Evolutionary conservation across 2,113 vertebrate species (phyloP), one percentile per base, ranked within the genome.

Genomic region (Leiothrix lutea): DNA sequence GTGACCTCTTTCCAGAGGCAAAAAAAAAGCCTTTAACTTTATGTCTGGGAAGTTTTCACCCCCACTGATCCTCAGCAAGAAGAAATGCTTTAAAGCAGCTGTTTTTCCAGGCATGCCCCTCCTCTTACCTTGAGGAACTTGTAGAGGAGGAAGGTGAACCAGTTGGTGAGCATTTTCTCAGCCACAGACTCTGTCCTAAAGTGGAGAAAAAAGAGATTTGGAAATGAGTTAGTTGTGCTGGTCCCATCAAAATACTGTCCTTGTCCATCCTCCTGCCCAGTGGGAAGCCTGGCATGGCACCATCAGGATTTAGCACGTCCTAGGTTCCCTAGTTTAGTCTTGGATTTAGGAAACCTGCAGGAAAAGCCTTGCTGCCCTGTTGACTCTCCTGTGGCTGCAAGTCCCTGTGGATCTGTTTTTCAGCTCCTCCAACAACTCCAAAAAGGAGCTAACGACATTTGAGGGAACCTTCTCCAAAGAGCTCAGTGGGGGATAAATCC

Each of bases 131-230:
- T 99, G 56, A 99, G 98, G 91, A 99, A 99, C 85, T 99, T 99
- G 97, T 99, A 99, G 47, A 99, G 97, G 22, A 99, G 98, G 92
- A 99, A 99, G 9, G 99, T 99, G 95, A 99, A 99, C 99, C 99
- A 99, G 56, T 99, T 99, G 50, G 99, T 99, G 66, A 99, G 86
- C 98, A 99, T 99, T 86, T 99, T 99, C 95, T 99, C 98, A 22
- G 99, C 99, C 83, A 99, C 99, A 1, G 98, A 99, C 92, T 99
- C 99, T 3, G 99, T 99, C 97, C 99, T 99, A 92, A 70, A 96
- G 97, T 14, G 5, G 58, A 95, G 28, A 61, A 72, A 93, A 58
- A 65, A n/a, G 13, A 40, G n/a, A 47, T 66, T 77, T 48, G 29
- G 44, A 79, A 78, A 86, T 38, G 10, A 78, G 38, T 92, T 61